A percentile compares a stretch with the other conserved stretches of the same genome.
Conservation (phyloP, 1,140 invertebrate species). For the Zelostemma sp. region DNA sequence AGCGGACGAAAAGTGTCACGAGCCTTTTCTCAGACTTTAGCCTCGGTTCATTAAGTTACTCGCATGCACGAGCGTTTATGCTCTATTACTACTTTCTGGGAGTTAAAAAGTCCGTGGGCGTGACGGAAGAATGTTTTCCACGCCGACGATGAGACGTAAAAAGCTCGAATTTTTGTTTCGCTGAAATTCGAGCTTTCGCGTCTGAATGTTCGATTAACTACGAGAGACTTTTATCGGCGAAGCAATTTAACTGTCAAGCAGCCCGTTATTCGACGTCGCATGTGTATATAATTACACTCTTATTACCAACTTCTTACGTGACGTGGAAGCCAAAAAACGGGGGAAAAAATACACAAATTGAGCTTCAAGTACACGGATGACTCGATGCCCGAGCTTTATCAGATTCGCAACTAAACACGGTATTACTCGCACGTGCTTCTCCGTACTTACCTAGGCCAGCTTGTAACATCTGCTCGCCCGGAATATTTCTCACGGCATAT, state of each 20-base stretch:
- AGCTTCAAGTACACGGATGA: background rate
- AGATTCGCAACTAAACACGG: conserved; percentile 48
- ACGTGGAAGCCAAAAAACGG: background rate
- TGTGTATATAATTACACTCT: background rate
- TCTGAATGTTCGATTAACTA: no score
- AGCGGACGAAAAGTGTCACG: conserved; percentile 4
- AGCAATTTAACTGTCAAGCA: background rate
- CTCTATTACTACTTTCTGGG: background rate
- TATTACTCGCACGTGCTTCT: conserved; percentile 47
- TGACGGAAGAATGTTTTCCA: background rate
- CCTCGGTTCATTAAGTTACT: background rate
- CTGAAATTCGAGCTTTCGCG: no score
- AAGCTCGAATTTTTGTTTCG: no score
- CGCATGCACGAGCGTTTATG: background rate
- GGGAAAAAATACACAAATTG: background rate
- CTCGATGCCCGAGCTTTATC: conserved; percentile 33
- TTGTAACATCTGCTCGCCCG: conserved; percentile 42
- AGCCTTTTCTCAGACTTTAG: background rate
- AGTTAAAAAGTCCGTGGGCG: background rate
- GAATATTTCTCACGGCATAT: conserved; percentile 38
- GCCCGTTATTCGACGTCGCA: background rate
- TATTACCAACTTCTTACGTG: background rate
- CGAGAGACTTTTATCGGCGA: no score
- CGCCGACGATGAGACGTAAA: no score
- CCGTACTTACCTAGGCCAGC: conserved; percentile 38